Evolutionary conservation across 1,140 invertebrate species (phyloP), one percentile per base, ranked within the genome.

Genomic region (Lethrus apterus): DNA sequence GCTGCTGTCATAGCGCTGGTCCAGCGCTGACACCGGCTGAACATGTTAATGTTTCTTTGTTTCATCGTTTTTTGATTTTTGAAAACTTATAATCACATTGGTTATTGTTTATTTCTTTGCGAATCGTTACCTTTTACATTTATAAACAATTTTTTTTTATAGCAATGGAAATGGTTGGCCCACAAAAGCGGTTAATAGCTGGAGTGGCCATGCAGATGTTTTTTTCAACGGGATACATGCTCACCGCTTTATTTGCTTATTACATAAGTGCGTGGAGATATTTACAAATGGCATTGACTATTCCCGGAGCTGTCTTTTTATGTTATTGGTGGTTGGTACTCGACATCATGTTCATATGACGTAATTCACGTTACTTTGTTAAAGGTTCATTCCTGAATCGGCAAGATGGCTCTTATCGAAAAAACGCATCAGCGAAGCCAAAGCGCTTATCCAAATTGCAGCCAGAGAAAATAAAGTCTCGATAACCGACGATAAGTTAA

Each of bases 151-250:
- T 26, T 26, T 5, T 3, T 18, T 26, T 41, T 41, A 10, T 31
- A 53, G 86, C 83, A 44, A 73, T 90, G 62, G 88, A 92, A 70
- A 85, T 87, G 78, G 84, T 90, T 10, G 84, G 86, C 1, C 80
- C 84, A 0, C 70, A 72, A 26, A 84, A 82, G 60, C 73, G 88
- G 33, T 73, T 82, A 29, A 71, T 85, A 31, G 83, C 84, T 36
- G 86, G 86, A 10, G 79, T 86, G 31, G 78, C 83, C 4, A 79
- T 78, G 54, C 81, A 86, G 68, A 75, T 83, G 66, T 86, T 86
- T 63, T 91, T 89, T 67, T 84, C 84, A 1, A 58, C 77, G 17
- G 87, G 86, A 20, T 84, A 84, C 44, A 77, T 88, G 60, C 65
- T 84, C 26, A 81, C 83, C 1, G 80, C 82, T 3, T 70, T 66